Evolutionary conservation across 2,888 invertebrate genomes (phyloP).

Genomic region (Callosobruchus maculatus): DNA sequence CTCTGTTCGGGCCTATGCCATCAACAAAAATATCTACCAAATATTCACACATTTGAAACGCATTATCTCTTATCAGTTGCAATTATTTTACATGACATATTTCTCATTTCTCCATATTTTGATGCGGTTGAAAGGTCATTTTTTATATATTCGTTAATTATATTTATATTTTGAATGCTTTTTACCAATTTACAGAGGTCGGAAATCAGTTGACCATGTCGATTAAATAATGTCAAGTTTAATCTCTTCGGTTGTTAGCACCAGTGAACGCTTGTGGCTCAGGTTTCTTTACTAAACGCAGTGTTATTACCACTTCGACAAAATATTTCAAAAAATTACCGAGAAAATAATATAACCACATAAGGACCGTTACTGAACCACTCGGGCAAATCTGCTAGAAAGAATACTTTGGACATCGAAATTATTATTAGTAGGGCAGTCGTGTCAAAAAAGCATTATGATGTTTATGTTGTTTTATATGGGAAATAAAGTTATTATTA

Average conservation of each 20-base stretch:
- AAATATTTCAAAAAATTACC: too few relatives aligned
- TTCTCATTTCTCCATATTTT: neutral
- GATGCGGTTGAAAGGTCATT: neutral
- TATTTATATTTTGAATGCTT: neutral
- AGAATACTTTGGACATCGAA: too few relatives aligned
- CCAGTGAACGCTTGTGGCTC: neutral
- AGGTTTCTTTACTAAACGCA: neutral
- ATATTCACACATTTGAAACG: neutral
- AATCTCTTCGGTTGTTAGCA: neutral
- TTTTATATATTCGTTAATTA: neutral
- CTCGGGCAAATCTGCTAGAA: too few relatives aligned
- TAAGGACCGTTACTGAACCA: too few relatives aligned
- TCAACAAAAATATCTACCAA: neutral
- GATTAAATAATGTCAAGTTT: neutral
- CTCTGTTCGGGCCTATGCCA: neutral
- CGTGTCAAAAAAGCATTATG: too few relatives aligned
- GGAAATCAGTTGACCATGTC: neutral
- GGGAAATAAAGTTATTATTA: too few relatives aligned
- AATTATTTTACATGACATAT: neutral
- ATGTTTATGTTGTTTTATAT: too few relatives aligned
- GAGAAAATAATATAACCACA: too few relatives aligned
- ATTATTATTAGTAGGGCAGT: too few relatives aligned
- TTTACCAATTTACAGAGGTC: neutral
- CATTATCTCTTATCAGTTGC: neutral
- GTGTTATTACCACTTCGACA: too few relatives aligned